These are phyloP conservation scores for Collichthys lucidus DNA, from an alignment of 2,113 vertebrate genomes.

Conservation along the genomic window DNA sequence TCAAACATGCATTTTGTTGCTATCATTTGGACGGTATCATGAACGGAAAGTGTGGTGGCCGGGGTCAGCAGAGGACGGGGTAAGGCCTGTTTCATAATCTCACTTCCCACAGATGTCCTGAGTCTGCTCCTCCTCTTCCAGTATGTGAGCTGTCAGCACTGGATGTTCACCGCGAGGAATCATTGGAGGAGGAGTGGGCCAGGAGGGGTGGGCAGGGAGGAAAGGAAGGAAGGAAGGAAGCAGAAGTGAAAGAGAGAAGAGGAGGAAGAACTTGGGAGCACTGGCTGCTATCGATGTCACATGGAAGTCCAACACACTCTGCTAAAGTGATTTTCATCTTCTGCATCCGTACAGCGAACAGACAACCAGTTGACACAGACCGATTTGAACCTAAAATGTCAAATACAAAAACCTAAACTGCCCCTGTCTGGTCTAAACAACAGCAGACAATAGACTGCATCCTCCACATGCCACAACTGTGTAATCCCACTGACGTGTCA, in stretches of 20 bases:
- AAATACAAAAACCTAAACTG: conserved; percentile 3
- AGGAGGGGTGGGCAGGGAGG: not conserved
- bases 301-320: not conserved
- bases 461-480: conserved; percentile 8
- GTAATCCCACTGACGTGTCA: conserved; percentile 15
- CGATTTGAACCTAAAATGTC: not conserved
- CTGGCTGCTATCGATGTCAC: not conserved
- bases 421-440: conserved; percentile 10
- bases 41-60: conserved; percentile 8
- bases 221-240: conserved; percentile 8
- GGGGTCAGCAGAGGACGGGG: conserved; percentile 56
- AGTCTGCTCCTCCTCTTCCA: conserved; percentile 66
- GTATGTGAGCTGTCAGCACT: conserved; percentile 58
- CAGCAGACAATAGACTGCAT: conserved; percentile 12
- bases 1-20: conserved; percentile 17
- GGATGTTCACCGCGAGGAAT: conserved; percentile 51
- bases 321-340: conserved; percentile 7
- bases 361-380: not conserved
- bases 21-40: not conserved
- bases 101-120: conserved; percentile 73
- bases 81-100: conserved; percentile 67
- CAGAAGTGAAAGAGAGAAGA: conserved; percentile 1
- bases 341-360: not conserved
- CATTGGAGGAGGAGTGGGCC: conserved; percentile 1
- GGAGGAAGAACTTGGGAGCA: conserved; percentile 6